Evolutionary conservation across 2,113 vertebrate species (phyloP).

Genomic region (Bombycilla garrulus): DNA sequence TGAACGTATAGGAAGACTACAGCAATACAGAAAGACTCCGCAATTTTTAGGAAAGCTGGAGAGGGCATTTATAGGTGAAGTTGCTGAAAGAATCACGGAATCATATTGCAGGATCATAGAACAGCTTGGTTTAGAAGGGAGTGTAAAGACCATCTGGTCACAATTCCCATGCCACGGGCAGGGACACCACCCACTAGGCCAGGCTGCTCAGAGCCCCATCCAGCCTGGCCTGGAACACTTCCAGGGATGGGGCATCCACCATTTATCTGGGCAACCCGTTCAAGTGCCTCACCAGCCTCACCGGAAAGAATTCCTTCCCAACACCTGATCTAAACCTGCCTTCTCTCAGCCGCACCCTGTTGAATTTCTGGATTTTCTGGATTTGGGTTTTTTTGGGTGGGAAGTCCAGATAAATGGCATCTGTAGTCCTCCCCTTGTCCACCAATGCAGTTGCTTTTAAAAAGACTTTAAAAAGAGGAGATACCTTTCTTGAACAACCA

Average conservation of each 20-base stretch:
- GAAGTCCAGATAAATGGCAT: not conserved
- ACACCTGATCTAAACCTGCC: not conserved
- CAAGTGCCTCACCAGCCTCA: not conserved
- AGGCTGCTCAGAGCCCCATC: not conserved
- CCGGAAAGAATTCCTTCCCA: not conserved
- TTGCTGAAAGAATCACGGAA: not conserved
- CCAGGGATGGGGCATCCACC: no score
- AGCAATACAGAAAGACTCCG: not conserved
- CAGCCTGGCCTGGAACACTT: not conserved
- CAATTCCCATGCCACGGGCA: not conserved
- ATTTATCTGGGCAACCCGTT: not conserved
- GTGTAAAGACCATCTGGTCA: not conserved
- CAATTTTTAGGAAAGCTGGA: not conserved
- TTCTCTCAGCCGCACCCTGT: not conserved
- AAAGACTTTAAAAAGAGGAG: not conserved
- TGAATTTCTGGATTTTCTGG: not conserved
- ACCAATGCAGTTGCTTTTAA: not conserved
- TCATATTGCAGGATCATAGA: not conserved
- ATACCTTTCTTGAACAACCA: not conserved
- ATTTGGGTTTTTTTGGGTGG: no score
- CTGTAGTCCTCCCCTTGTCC: not conserved
- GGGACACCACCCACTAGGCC: not conserved
- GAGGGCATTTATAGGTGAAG: not conserved
- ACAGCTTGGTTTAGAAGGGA: not conserved
- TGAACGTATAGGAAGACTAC: not conserved